These are phyloP conservation scores for Myrmecobius fasciatus DNA, from an alignment of 2,113 vertebrate species.

Conservation along the genomic window DNA sequence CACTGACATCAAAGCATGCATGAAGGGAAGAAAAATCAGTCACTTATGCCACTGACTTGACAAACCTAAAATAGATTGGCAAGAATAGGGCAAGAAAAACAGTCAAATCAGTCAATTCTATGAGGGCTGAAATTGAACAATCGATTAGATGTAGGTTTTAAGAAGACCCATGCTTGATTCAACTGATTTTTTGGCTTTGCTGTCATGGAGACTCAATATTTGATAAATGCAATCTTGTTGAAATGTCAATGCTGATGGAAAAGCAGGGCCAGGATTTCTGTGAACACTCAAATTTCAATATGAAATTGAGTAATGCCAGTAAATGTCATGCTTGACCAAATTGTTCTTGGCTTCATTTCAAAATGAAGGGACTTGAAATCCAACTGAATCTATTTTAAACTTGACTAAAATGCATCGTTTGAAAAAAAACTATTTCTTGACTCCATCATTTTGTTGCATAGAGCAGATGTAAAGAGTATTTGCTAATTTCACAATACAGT, in stretches of 20 bases:
- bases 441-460: background rate
- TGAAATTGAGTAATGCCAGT: conserved; percentile 51
- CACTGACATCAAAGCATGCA: background rate
- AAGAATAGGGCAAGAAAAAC: conserved; percentile 2
- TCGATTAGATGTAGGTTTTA: conserved; percentile 42
- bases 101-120: conserved; percentile 31
- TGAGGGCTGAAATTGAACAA: conserved; percentile 44
- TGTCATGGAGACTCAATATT: conserved; percentile 4
- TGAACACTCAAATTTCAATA: conserved; percentile 40
- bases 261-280: conserved; percentile 30
- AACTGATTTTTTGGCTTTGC: conserved; percentile 2
- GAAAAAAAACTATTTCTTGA: background rate
- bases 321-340: conserved; percentile 56
- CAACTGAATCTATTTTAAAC: conserved; percentile 42
- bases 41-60: background rate
- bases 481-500: background rate
- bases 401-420: background rate
- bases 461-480: background rate
- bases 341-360: conserved; percentile 44
- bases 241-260: conserved; percentile 37
- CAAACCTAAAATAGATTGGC: conserved; percentile 10
- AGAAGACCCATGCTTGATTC: conserved; percentile 37
- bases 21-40: background rate
- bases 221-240: conserved; percentile 45
- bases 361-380: conserved; percentile 49